These are phyloP conservation scores for Mythimna ferrago DNA, from an alignment of 2,888 invertebrate species.

Conservation along the genomic window DNA sequence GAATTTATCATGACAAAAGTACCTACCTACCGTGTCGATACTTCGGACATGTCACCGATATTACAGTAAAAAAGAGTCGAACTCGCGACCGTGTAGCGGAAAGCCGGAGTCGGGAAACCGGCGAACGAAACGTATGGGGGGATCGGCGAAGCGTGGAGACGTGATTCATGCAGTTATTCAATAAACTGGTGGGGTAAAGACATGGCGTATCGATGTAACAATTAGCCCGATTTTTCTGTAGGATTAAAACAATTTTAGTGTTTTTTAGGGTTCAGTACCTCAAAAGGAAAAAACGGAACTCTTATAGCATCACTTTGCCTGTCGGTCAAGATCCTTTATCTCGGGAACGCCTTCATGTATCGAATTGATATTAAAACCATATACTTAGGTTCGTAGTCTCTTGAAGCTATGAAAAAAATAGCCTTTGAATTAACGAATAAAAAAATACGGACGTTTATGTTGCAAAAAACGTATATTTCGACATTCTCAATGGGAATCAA, in stretches of 20 bases:
- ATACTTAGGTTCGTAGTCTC: no score
- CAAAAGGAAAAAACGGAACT: no score
- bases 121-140: slow-evolving; percentile 82
- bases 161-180: slow-evolving; percentile 89
- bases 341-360: no score
- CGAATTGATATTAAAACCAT: no score
- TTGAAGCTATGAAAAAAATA: no score
- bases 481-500: no score
- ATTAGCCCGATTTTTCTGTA: slow-evolving; percentile 29
- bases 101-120: slow-evolving; percentile 64
- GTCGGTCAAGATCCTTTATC: no score
- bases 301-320: no score
- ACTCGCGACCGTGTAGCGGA: slow-evolving; percentile 75
- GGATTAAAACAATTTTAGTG: not conserved
- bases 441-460: no score
- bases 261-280: not conserved
- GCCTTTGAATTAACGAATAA: no score
- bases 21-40: slow-evolving; percentile 47
- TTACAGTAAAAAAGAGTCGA: slow-evolving; percentile 80
- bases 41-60: slow-evolving; percentile 76
- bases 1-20: slow-evolving; percentile 80
- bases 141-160: slow-evolving; percentile 79
- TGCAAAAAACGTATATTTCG: no score
- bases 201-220: slow-evolving; percentile 47
- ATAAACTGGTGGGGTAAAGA: slow-evolving; percentile 80